Conservation (phyloP, 2,113 vertebrate species). For the Chamaea fasciata region DNA sequence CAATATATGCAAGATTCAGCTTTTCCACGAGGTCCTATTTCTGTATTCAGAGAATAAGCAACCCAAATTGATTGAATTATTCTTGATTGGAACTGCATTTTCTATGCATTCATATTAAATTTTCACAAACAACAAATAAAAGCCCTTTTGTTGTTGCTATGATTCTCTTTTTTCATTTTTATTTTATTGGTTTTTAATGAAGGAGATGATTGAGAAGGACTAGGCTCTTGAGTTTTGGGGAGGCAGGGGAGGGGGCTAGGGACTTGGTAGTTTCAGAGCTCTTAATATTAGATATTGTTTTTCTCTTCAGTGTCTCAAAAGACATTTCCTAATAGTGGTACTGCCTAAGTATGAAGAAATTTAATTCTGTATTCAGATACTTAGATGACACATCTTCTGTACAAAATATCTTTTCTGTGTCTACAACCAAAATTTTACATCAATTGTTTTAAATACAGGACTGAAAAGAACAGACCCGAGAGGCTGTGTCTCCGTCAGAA, state of each 20-base stretch:
- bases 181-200: neutral
- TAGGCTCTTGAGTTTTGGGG: neutral
- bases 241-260: rapidly evolving
- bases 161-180: neutral
- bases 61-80: rapidly evolving
- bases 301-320: neutral
- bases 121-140: neutral
- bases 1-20: neutral
- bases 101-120: neutral
- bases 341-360: neutral
- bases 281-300: neutral
- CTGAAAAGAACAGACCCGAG: neutral
- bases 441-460: neutral
- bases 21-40: neutral
- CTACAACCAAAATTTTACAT: neutral
- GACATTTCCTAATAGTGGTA: neutral
- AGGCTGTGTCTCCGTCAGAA: neutral
- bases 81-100: neutral
- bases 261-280: neutral
- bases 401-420: neutral
- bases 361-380: neutral
- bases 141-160: neutral
- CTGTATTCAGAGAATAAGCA: neutral
- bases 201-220: neutral
- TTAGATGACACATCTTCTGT: neutral